A percentile compares a stretch with the other conserved stretches of the same genome.
Evolutionary conservation across 1,140 invertebrate genomes (phyloP).

Genomic region (Heliconius nattereri): DNA sequence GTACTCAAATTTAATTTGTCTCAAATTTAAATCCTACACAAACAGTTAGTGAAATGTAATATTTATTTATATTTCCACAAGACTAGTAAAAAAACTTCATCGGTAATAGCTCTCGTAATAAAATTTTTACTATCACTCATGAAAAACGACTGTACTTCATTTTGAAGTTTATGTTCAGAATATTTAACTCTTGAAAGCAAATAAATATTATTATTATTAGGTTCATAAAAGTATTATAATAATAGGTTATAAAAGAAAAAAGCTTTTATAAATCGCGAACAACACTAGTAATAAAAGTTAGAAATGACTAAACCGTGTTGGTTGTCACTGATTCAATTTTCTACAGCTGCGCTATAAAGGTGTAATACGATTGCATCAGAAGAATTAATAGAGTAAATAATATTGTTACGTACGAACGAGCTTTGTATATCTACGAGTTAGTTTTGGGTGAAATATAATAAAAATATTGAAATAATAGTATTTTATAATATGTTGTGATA

Average conservation of each 20-base stretch:
- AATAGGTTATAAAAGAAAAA: neutral
- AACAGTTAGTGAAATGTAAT: neutral
- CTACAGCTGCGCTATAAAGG: conserved; percentile 18
- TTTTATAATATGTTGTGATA: conserved; percentile 4
- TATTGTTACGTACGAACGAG: neutral
- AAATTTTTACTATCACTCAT: neutral
- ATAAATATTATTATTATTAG: neutral
- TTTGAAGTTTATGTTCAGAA: neutral
- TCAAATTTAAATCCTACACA: neutral
- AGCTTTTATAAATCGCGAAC: neutral
- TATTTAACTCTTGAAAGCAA: neutral
- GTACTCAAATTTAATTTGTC: neutral
- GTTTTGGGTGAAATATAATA: neutral
- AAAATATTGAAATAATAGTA: neutral
- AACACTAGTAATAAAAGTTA: neutral
- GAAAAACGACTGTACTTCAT: neutral
- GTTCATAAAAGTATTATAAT: neutral
- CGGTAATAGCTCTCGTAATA: neutral
- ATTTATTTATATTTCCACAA: neutral
- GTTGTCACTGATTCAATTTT: conserved; percentile 22
- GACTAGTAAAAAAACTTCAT: neutral
- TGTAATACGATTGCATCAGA: conserved; percentile 28
- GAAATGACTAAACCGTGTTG: conserved; percentile 8
- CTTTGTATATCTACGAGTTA: neutral
- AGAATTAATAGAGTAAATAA: conserved; percentile 9